Conservation (phyloP, 2,113 vertebrate species). For the Mustela nigripes region DNA sequence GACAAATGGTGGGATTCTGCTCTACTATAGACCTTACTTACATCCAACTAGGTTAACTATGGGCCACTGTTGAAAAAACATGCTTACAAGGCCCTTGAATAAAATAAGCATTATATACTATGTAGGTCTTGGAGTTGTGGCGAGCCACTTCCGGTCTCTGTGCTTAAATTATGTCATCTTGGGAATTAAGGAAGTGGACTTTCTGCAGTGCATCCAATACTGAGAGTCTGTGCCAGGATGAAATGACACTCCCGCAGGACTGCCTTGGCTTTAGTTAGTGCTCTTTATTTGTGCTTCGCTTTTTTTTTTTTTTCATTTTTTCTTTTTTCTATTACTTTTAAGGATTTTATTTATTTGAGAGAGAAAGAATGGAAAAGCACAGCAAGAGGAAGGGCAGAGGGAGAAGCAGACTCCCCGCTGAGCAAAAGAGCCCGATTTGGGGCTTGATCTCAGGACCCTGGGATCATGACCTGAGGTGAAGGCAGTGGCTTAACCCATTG, state of each 20-base stretch:
- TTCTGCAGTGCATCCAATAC: accelerated
- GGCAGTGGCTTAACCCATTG: background rate
- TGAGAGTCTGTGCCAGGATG: background rate
- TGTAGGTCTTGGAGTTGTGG: background rate
- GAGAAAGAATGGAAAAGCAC: background rate
- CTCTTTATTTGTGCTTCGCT: background rate
- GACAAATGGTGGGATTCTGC: background rate
- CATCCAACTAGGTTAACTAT: background rate
- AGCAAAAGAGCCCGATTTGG: background rate
- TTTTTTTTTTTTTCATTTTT: background rate
- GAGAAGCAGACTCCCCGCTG: background rate
- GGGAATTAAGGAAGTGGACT: too few species aligned
- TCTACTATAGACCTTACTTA: background rate
- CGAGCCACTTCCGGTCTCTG: background rate
- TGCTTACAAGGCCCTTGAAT: background rate
- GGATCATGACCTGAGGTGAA: background rate
- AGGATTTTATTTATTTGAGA: background rate
- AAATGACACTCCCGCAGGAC: accelerated
- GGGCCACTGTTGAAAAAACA: background rate
- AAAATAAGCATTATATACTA: background rate
- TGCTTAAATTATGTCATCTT: background rate
- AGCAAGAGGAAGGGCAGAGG: background rate
- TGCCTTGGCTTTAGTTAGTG: background rate
- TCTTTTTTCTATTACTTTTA: background rate
- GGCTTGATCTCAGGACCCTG: background rate